A percentile compares a stretch with the other conserved stretches of the same genome.
These are phyloP conservation scores for Hormiphora californensis DNA, from an alignment of 37 sponge, comb jelly and placozoan species.

Conservation along the genomic window DNA sequence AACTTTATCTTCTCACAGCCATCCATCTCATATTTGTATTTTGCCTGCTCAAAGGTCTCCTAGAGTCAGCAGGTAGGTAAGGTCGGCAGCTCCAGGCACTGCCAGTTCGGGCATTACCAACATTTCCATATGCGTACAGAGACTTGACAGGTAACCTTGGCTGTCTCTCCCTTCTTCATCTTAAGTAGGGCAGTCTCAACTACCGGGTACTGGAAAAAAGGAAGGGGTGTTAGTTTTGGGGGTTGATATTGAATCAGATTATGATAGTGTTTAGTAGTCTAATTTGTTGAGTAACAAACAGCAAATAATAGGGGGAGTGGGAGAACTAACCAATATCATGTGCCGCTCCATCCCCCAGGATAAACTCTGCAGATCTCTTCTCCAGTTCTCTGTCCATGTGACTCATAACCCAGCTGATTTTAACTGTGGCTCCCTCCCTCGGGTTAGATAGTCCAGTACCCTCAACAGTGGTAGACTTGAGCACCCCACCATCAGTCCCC, in stretches of 20 bases:
- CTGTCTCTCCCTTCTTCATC: conserved; percentile 72
- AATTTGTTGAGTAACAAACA: too few relatives aligned
- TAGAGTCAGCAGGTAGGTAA: conserved; percentile 2
- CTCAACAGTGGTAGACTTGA: conserved; percentile 57
- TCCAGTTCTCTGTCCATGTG: conserved; percentile 67
- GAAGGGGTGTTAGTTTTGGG: too few relatives aligned
- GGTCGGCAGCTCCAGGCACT: conserved; percentile 40
- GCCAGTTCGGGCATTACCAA: conserved; percentile 49
- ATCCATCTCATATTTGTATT: conserved; percentile 43
- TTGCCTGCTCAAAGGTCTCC: conserved; percentile 46
- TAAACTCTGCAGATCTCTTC: conserved; percentile 70
- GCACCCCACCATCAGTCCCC: conserved; percentile 70
- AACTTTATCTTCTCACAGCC: conserved; percentile 64
- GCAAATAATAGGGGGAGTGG: too few relatives aligned
- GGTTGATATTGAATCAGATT: too few relatives aligned
- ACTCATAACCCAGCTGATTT: conserved; percentile 56
- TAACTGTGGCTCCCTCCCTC: conserved; percentile 65
- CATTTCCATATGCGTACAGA: conserved; percentile 70
- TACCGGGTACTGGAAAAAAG: too few relatives aligned
- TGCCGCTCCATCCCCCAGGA: conserved; percentile 74
- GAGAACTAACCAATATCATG: conserved; percentile 31
- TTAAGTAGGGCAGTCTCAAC: conserved; percentile 76
- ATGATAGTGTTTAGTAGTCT: too few relatives aligned
- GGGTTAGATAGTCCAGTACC: conserved; percentile 70
- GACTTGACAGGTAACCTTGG: conserved; percentile 62